These are phyloP conservation scores for Drosophila rellima DNA, from an alignment of 2,888 invertebrate species.

Conservation along the genomic window DNA sequence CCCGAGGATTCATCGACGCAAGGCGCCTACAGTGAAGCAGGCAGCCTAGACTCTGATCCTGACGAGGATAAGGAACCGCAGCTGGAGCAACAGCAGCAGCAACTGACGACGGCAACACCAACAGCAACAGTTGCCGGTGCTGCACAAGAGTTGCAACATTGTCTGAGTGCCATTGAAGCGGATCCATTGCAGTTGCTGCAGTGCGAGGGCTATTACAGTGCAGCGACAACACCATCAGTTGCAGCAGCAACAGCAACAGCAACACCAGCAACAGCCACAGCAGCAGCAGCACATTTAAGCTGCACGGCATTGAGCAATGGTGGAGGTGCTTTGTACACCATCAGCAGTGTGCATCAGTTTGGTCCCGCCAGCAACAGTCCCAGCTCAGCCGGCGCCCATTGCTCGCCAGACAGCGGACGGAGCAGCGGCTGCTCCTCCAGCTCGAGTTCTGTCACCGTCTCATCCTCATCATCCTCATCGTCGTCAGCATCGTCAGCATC, in stretches of 20 bases:
- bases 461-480: constrained; percentile 70
- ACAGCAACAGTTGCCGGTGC: constrained; percentile 29
- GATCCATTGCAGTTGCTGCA: constrained; percentile 75
- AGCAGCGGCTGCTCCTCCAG: constrained; percentile 76
- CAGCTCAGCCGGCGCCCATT: constrained; percentile 71
- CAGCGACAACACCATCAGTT: constrained; percentile 34
- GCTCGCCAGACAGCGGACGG: constrained; percentile 71
- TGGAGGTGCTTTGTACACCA: constrained; percentile 84
- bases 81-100: constrained; percentile 23
- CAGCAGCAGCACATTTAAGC: constrained; percentile 57
- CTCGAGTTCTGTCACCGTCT: constrained; percentile 67
- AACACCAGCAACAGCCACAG: constrained; percentile 37
- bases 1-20: constrained; percentile 89
- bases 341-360: constrained; percentile 83
- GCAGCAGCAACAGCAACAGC: constrained; percentile 33
- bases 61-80: constrained; percentile 47
- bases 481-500: constrained; percentile 76
- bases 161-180: constrained; percentile 76
- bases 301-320: constrained; percentile 82
- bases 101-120: constrained; percentile 30
- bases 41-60: constrained; percentile 88
- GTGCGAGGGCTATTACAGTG: constrained; percentile 65
- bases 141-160: constrained; percentile 57
- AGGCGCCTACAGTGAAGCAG: constrained; percentile 89
- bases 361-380: constrained; percentile 79